A percentile compares a stretch with the other conserved stretches of the same genome.
Conservation (phyloP, 1,140 invertebrate genomes). For the Penaeus japonicus region DNA sequence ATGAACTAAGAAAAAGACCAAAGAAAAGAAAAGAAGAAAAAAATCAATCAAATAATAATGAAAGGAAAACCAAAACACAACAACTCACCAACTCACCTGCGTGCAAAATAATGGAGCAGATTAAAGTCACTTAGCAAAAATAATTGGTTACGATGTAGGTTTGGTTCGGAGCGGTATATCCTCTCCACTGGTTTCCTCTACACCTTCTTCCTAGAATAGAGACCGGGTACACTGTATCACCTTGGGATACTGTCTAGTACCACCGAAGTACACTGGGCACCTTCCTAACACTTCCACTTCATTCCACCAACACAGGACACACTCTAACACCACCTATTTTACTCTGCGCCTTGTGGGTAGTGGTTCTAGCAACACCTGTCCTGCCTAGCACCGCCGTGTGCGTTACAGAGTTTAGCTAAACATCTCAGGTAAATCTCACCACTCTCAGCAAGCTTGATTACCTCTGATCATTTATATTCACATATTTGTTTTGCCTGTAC, state of each 20-base stretch:
- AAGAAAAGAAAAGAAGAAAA: conserved; percentile 57
- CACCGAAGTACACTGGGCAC: background rate
- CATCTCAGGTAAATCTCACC: no score
- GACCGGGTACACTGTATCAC: conserved; percentile 32
- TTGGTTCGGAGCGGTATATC: conserved; percentile 51
- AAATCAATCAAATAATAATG: conserved; percentile 54
- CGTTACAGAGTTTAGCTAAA: no score
- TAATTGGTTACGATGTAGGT: conserved; percentile 55
- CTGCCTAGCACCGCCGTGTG: no score
- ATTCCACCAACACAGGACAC: background rate
- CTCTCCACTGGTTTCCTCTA: conserved; percentile 37
- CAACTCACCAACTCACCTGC: conserved; percentile 58
- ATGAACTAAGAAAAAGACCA: conserved; percentile 11
- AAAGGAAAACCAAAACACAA: conserved; percentile 18
- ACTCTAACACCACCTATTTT: background rate
- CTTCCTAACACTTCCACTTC: background rate
- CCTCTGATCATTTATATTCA: no score
- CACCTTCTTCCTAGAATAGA: conserved; percentile 52
- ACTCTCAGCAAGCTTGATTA: no score
- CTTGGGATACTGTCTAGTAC: background rate
- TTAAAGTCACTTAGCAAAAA: conserved; percentile 53
- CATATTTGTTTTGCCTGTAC: no score
- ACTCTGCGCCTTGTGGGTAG: background rate
- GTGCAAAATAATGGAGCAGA: conserved; percentile 54
- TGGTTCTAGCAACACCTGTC: no score